A percentile compares a stretch with the other conserved stretches of the same genome.
Conservation (phyloP, 2,113 vertebrate genomes). For the Oncorhynchus kisutch region DNA sequence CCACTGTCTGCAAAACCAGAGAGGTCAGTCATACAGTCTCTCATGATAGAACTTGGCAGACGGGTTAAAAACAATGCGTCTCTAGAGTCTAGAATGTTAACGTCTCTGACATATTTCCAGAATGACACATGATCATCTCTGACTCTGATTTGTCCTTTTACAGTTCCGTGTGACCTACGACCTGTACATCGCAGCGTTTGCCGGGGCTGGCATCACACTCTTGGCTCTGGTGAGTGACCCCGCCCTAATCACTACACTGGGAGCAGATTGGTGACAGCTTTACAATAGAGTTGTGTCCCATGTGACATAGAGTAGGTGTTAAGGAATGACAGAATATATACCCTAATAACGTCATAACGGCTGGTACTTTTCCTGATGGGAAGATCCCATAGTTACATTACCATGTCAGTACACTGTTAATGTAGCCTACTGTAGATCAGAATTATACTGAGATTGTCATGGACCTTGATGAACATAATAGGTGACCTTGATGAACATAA, state of each 20-base stretch:
- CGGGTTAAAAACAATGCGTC: neutral
- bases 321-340: conserved; percentile 66
- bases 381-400: conserved; percentile 50
- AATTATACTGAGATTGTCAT: neutral
- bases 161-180: conserved; percentile 95
- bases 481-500: neutral
- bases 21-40: conserved; percentile 79
- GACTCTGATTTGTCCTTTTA: conserved; percentile 33
- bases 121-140: neutral
- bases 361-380: conserved; percentile 48
- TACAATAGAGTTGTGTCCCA: conserved; percentile 18
- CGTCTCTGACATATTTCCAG: no score
- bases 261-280: neutral
- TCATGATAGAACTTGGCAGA: neutral
- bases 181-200: conserved; percentile 93
- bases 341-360: conserved; percentile 58
- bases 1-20: conserved; percentile 90
- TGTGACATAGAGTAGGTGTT: conserved; percentile 56
- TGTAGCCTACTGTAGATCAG: neutral
- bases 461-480: neutral
- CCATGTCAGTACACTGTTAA: conserved; percentile 47
- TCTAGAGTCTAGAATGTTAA: neutral
- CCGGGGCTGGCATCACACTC: conserved; percentile 91
- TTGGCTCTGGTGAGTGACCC: conserved; percentile 92
- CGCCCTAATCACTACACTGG: neutral